Conservation (phyloP, 2,113 vertebrate species). For the Tetraodon nigroviridis region DNA sequence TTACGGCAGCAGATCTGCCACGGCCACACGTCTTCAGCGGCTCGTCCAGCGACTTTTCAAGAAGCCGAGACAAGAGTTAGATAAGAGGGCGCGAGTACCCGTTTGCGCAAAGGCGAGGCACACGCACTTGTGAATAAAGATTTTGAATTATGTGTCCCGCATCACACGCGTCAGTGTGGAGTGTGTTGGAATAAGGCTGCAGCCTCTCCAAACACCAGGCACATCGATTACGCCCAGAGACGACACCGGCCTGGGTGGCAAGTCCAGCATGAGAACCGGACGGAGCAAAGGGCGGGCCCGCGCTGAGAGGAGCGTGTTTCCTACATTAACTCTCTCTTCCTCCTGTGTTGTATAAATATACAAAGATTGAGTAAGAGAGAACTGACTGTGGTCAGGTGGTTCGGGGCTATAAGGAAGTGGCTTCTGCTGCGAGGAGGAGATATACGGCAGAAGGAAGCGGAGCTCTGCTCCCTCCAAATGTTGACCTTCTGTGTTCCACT, state of each 20-base stretch:
- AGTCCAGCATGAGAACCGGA: slow-evolving; percentile 7
- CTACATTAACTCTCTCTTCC: slow-evolving; percentile 72
- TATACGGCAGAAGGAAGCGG: slow-evolving; percentile 36
- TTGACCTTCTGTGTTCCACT: slow-evolving; percentile 3
- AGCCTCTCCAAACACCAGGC: slow-evolving; percentile 24
- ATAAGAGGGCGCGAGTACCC: too few species aligned
- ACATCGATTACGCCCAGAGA: slow-evolving; percentile 29
- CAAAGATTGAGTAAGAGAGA: slow-evolving; percentile 73
- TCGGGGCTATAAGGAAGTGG: slow-evolving; percentile 65
- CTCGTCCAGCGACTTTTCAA: neutral
- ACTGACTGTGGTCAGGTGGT: slow-evolving; percentile 55
- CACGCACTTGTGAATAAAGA: too few species aligned
- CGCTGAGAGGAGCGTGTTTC: slow-evolving; percentile 53
- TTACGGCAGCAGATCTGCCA: slow-evolving; percentile 42
- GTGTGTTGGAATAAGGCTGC: neutral
- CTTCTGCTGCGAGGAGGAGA: slow-evolving; percentile 41
- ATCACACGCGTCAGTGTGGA: too few species aligned
- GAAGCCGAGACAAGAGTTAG: neutral
- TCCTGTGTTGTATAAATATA: slow-evolving; percentile 70
- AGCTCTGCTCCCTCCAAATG: slow-evolving; percentile 19
- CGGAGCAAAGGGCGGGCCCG: slow-evolving; percentile 9
- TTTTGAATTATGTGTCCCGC: too few species aligned
- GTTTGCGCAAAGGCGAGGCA: too few species aligned
- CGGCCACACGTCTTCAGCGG: slow-evolving; percentile 15
- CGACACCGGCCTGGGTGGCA: slow-evolving; percentile 29